Base-by-base conservation (phyloP, 1,140 invertebrate species). In the Ditylenchus dipsaci region DNA sequence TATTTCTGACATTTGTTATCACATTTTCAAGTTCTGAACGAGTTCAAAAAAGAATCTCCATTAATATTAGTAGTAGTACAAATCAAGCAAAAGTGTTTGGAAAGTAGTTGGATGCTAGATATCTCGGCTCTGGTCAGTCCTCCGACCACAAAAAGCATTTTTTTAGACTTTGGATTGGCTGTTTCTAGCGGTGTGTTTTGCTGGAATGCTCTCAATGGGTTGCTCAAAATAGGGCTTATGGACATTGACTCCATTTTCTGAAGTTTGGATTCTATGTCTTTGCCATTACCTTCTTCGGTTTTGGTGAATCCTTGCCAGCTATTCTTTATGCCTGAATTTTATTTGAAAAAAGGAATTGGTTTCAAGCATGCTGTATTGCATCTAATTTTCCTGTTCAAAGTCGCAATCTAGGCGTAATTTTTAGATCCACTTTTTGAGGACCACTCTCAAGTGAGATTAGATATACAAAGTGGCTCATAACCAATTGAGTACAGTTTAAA, bases 91-190 rank as follows among this genome's bases (percentile, higher is more conserved):
- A 71, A 33, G 15, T 49, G 21, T 53, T 72, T 63, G 17, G 17
- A 69, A n/a, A 33, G 63, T 17, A 74, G 27, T 49, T 53, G 33
- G 27, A 71, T 15, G 56, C 61, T 67, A 0, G 68, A 71, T 63
- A 78, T 33, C 60, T 77, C 76, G n/a, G 75, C 67, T 47, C 76
- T 21, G 7, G 76, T 77, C 21, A 78, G 17, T 21, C 76, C 76
- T 47, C 76, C 76, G 11, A 77, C 65, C 17, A 77, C 68, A 57
- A 77, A 77, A 0, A 77, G 29, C 21, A 69, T 43, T 15, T 64
- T 71, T 27, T 45, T 17, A 19, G 49, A 1, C 23, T 53, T 53
- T 53, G 49, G 3, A 53, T 53, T 62, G 5, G 15, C 21, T 11
- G 17, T 26, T 29, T 74, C 72, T 72, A n/a, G n/a, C n/a, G 59